Conservation (phyloP, 1,140 invertebrate genomes). For the Tribolium castaneum region DNA sequence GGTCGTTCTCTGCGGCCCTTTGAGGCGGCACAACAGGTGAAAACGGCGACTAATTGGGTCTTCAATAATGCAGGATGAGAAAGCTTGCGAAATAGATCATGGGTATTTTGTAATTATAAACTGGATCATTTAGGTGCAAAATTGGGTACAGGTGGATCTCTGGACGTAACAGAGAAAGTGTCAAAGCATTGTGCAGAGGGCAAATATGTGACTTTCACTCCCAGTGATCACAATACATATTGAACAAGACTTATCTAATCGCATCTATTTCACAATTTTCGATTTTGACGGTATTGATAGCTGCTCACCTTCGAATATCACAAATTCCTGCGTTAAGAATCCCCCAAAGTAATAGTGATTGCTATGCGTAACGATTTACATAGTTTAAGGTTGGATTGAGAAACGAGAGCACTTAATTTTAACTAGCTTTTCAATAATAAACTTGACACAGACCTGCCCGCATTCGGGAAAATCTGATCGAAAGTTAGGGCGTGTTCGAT, state of each 20-base stretch:
- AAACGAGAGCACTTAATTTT: background rate
- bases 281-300: background rate
- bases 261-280: background rate
- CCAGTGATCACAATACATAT: conserved; percentile 23
- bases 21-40: background rate
- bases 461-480: too few species aligned
- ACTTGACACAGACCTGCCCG: background rate
- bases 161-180: conserved; percentile 11
- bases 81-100: background rate
- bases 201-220: conserved; percentile 33
- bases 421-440: background rate
- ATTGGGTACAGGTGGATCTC: background rate
- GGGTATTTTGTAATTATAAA: conserved; percentile 23
- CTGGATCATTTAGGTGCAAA: background rate
- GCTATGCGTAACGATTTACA: conserved; percentile 1
- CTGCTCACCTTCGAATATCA: background rate
- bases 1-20: background rate
- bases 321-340: background rate
- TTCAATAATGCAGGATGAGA: background rate
- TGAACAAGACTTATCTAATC: conserved; percentile 23
- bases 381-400: conserved; percentile 1
- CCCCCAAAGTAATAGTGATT: background rate
- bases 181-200: conserved; percentile 27
- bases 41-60: background rate
- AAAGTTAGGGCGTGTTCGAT: background rate